Conservation (phyloP, 1,140 invertebrate species). For the Neodiprion fabricii region DNA sequence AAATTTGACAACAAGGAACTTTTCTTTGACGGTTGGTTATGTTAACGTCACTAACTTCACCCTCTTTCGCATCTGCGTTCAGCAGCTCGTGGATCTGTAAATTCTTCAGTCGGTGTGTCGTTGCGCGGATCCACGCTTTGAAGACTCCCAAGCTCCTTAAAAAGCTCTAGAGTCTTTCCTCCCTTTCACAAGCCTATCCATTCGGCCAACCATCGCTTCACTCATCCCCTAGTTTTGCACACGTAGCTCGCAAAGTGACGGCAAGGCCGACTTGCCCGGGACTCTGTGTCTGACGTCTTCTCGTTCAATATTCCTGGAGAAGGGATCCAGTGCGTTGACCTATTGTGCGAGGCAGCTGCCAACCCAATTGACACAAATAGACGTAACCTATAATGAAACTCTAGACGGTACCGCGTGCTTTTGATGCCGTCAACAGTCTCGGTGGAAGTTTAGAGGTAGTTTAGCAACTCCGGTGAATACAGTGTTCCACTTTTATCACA, state of each 20-base stretch:
- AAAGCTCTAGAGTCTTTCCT: not conserved
- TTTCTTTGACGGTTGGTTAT: too few relatives aligned
- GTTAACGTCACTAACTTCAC: too few relatives aligned
- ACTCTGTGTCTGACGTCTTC: not conserved
- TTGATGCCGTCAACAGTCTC: not conserved
- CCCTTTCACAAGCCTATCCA: not conserved
- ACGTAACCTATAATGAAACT: not conserved
- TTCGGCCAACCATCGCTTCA: not conserved
- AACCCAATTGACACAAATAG: not conserved
- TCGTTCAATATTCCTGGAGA: constrained; percentile 4
- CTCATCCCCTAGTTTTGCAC: not conserved
- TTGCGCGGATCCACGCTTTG: not conserved
- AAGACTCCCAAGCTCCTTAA: not conserved
- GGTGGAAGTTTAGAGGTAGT: not conserved
- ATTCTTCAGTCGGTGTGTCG: not conserved
- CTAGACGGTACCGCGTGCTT: not conserved
- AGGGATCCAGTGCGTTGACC: not conserved
- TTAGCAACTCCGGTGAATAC: too few relatives aligned
- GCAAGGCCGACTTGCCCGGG: not conserved
- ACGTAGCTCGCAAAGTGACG: not conserved
- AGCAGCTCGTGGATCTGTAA: not conserved
- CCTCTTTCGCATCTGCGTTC: not conserved
- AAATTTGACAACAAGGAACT: too few relatives aligned
- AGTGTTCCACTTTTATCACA: too few relatives aligned
- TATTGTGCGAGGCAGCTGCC: constrained; percentile 6